Percentiles rank a stretch among this genome's conserved stretches.
These are phyloP conservation scores for Aporophyla nigra DNA, from an alignment of 2,888 invertebrate genomes.

Conservation along the genomic window DNA sequence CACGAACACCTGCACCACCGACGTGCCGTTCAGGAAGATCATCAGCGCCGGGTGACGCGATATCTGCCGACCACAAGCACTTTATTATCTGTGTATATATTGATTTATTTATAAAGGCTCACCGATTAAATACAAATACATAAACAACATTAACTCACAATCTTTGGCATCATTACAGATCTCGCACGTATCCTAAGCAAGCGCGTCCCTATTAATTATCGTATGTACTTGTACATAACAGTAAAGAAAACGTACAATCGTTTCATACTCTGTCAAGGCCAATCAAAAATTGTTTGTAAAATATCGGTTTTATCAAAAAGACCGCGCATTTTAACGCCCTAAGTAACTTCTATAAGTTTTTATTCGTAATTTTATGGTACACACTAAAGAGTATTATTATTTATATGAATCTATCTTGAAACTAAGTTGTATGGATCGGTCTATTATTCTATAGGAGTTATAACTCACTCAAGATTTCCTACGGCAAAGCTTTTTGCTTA, in stretches of 20 bases:
- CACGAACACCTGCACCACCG: slow-evolving; percentile 79
- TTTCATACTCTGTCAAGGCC: not conserved
- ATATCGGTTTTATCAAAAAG: not conserved
- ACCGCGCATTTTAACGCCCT: not conserved
- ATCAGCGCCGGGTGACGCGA: slow-evolving; percentile 73
- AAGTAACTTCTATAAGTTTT: not conserved
- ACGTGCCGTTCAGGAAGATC: slow-evolving; percentile 80
- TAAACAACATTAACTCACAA: not conserved
- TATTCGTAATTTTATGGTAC: not conserved
- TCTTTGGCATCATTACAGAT: not conserved
- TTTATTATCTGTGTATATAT: not conserved
- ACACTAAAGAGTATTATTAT: not conserved
- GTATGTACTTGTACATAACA: not conserved
- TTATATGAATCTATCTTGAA: not conserved
- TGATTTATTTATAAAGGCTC: not conserved
- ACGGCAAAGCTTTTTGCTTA: too few species aligned
- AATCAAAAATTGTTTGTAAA: not conserved
- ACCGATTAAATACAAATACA: not conserved
- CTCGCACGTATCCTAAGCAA: not conserved
- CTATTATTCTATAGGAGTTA: not conserved
- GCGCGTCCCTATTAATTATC: not conserved
- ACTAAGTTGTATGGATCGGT: not conserved
- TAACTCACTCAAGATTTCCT: not conserved
- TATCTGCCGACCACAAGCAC: slow-evolving; percentile 62
- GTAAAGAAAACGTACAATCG: not conserved